These are phyloP conservation scores for Rotaria sp. DNA, from an alignment of 2,888 invertebrate species.

Conservation along the genomic window DNA sequence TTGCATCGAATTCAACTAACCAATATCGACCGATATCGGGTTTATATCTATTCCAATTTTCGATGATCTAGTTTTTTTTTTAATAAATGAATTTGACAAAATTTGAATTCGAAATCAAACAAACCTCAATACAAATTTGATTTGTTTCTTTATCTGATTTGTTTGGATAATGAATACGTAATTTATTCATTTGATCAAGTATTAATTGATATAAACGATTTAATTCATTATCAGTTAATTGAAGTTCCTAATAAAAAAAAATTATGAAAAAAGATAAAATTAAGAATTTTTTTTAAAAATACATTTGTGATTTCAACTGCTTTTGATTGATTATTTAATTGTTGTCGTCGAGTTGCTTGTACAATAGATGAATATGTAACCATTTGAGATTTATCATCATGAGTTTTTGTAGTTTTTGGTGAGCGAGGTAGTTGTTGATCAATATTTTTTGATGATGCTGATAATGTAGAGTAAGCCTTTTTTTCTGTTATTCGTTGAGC, in stretches of 20 bases:
- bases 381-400: slow-evolving; percentile 9
- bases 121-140: neutral
- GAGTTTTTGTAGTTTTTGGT: neutral
- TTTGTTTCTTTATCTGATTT: neutral
- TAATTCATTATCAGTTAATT: neutral
- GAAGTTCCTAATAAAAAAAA: neutral
- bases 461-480: neutral
- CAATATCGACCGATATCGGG: slow-evolving; percentile 55
- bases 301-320: neutral
- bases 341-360: neutral
- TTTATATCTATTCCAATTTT: slow-evolving; percentile 55
- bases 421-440: neutral
- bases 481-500: neutral
- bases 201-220: neutral
- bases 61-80: slow-evolving; percentile 50
- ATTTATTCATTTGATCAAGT: neutral
- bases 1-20: slow-evolving; percentile 54
- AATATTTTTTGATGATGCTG: neutral
- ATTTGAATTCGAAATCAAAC: neutral
- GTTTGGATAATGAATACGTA: neutral
- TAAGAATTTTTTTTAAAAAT: neutral
- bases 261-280: neutral
- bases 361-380: neutral
- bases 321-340: neutral
- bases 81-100: slow-evolving; percentile 47